Evolutionary conservation across 2,797 vertebrate genomes (phyloP), one percentile per base, ranked within the genome.

Genomic region (Clarias fuscus): DNA sequence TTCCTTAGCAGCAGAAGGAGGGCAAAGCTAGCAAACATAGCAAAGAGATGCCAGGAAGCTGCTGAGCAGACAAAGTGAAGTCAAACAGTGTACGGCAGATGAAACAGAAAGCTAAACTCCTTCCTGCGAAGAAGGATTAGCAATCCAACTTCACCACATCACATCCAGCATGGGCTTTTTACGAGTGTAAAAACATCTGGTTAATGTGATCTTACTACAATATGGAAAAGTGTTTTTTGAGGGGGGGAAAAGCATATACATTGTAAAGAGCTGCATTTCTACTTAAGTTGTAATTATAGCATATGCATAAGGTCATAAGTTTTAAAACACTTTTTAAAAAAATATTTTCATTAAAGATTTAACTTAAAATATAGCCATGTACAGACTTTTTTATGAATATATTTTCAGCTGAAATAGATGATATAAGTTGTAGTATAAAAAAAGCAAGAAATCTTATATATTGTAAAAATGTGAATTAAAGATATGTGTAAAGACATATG

Each of bases 41-140:
- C 59, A 48, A 67, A 65, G 62, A 48, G 59, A 80, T 43, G 77
- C 77, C 77, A 80, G 40, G 8, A 81, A 81, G 62, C 40, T 81
- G 79, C 79, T 81, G 79, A 81, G 62, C 40, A 59, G 48, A 70
- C 65, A 84, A 72, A 58, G 10, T 33, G 30, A 15, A 72, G 48
- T 33, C 27, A 70, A 84, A 84, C 67, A 43, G 24, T 22, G 59
- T 59, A 58, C 24, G 67, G 65, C 53, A 71, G 27, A 71, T 72
- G 53, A 58, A 37, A 58, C 70, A 73, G 20, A 37, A 84, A 81
- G 6, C 37, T 8, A 48, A n/a, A 40, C 24, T 65, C 40, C 40
- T 48, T n/a, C 40, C 62, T 65, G 40, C 48, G n/a, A 18, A 4
- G 37, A 43, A 24, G 6, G 77, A 67, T 81, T 53, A 67, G 27